Evolutionary conservation across 2,888 invertebrate species (phyloP), one percentile per base, ranked within the genome.

Genomic region (Cataglyphis rosenhaueri): DNA sequence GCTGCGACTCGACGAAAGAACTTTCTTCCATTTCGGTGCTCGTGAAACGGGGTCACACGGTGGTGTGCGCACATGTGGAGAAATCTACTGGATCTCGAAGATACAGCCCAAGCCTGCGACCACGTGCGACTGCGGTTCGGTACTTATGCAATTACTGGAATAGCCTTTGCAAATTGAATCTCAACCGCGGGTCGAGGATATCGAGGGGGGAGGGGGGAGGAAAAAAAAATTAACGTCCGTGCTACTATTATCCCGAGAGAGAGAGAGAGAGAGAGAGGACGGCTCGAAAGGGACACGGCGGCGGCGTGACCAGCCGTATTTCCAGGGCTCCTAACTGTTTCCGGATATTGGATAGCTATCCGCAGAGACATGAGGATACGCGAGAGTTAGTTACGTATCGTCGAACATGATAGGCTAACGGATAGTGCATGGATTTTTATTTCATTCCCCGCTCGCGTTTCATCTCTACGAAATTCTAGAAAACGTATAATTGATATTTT

Each of bases 151-250:
- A 91, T 91, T 91, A 91, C 87, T 82, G 85, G 84, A 91, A 91
- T 91, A 85, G 91, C 87, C 85, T 85, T 89, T 85, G 91, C 89
- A 91, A 91, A 91, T 91, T 91, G 90, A 91, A 91, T 91, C 88
- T 89, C 86, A 83, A 88, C 90, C 89, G 81, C 83, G 79, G 48
- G 81, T 66, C 73, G 75, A 75, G 84, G 85, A 88, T 88, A 89
- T 89, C 84, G 87, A 83, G 76, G 76, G 41, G 25, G 1, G 1
- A 1, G 25, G 25, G 1, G 25, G 25, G 1, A 1, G 25, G 25
- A 0, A 74, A 86, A 87, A 87, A 90, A 70, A 85, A 79, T 87
- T 91, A 88, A 91, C 87, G 84, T 85, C 82, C 86, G 73, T 81
- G 82, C 83, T 85, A 89, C 87, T 90, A 87, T 83, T 82, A 65